Evolutionary conservation across 1,140 invertebrate genomes (phyloP).

Genomic region (Leptopilina clavipes): DNA sequence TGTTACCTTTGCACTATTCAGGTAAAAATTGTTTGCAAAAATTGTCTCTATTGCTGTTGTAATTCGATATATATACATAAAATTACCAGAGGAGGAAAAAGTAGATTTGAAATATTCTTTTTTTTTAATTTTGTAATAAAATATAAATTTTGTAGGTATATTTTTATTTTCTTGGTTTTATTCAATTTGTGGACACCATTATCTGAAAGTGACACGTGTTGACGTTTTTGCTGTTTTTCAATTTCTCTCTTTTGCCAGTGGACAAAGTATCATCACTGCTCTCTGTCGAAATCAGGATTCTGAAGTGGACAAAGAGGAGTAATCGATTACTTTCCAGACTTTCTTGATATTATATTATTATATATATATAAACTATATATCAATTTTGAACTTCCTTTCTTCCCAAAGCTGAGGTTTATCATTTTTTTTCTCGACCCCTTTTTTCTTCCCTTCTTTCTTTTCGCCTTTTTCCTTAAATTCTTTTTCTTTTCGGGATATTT

Average conservation of each 20-base stretch:
- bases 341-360: background rate
- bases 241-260: background rate
- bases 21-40: no score
- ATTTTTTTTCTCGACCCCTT: background rate
- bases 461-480: background rate
- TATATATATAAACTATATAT: background rate
- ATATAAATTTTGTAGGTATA: no score
- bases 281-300: slow-evolving; percentile 19
- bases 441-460: background rate
- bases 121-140: no score
- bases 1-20: no score
- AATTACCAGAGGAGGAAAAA: no score
- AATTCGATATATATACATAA: no score
- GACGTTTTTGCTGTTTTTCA: slow-evolving; percentile 12
- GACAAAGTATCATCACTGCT: slow-evolving; percentile 22
- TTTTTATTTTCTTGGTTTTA: no score
- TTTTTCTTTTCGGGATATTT: no score
- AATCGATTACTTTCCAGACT: background rate
- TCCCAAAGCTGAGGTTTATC: background rate
- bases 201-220: no score
- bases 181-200: no score
- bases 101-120: no score
- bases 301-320: background rate
- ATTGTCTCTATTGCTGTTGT: no score
- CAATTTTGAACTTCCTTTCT: background rate